Evolutionary conservation across 64 coral and sea anemone genomes (phyloP), one percentile per base, ranked within the genome.

Genomic region (Actinia equina): DNA sequence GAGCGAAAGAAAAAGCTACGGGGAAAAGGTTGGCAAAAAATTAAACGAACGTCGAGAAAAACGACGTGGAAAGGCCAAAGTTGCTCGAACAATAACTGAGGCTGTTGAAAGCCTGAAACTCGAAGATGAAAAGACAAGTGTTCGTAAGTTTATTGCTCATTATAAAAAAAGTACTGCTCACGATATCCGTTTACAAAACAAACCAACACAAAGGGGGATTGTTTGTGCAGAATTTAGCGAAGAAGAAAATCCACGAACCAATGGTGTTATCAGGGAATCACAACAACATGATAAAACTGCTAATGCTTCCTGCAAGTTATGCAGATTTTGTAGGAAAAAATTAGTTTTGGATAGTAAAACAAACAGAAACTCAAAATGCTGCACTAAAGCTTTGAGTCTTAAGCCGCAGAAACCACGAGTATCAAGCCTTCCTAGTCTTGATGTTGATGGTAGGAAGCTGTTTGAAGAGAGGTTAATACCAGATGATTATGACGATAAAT

Each of bases 401-500:
- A 74, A 74, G 14, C 30, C 30, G 30, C 27, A 30, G 23, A 42
- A 42, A 2, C 7, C 3, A 3, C 1, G 26, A 42, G 10, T 64
- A 30, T 44, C 84, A 61, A 30, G 27, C 42, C 82, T 90, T 20
- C 88, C 88, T 16, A 53, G 85, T 19, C 83, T 77, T 51, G 22
- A 79, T 74, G 52, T 56, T 8, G 83, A 57, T 43, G 82, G 84
- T 55, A 86, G 85, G 23, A 94, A 91, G 62, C 60, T 91, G 14
- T 94, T 90, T 59, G 93, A 94, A 20, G 93, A 94, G 59, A 87
- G 93, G 30, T 30, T 94, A 8, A 27, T 94, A 20, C 93, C 93
- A 25, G 44, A 41, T 25, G 59, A 56, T 84, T 26, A 55, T 71
- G 44, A 43, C 18, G 78, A 81, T 81, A 20, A 52, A 49, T 81